phyloP scores from a whole-genome alignment of 1,140 invertebrate genomes.

The Tetragonula clypearis region DNA sequence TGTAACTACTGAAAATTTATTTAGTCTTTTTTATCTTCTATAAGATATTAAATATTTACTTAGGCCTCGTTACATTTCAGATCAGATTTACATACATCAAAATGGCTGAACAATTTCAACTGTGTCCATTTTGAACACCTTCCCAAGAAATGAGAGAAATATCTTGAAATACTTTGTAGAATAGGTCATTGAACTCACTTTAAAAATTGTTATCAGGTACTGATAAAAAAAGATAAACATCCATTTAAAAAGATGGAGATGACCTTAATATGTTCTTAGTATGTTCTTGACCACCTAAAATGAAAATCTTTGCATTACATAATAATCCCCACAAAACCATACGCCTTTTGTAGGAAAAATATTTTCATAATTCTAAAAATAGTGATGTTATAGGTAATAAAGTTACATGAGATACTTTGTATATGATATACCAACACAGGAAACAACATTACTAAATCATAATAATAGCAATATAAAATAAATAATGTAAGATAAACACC shows the following conservation, averaged over 20 bases:
- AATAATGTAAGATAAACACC: slow-evolving; percentile 71
- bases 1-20: slow-evolving; percentile 15
- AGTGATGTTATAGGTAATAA: slow-evolving; percentile 21
- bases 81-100: slow-evolving; percentile 13
- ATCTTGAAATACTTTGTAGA: slow-evolving; percentile 20
- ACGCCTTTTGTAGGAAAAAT: slow-evolving; percentile 5
- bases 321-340: slow-evolving; percentile 1
- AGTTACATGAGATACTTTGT: slow-evolving; percentile 23
- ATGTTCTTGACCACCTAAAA: slow-evolving; percentile 21
- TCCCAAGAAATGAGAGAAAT: slow-evolving; percentile 16
- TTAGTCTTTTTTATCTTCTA: neutral
- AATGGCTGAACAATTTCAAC: slow-evolving; percentile 12
- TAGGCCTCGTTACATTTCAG: slow-evolving; percentile 13
- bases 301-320: slow-evolving; percentile 23
- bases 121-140: slow-evolving; percentile 11
- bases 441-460: slow-evolving; percentile 32
- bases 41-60: slow-evolving; percentile 9
- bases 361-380: slow-evolving; percentile 13
- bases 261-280: slow-evolving; percentile 24
- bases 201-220: slow-evolving; percentile 17
- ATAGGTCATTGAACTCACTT: slow-evolving; percentile 32
- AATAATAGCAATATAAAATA: slow-evolving; percentile 34
- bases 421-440: slow-evolving; percentile 29
- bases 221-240: slow-evolving; percentile 20
- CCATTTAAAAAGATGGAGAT: slow-evolving; percentile 37